Evolutionary conservation across 2,888 invertebrate genomes (phyloP), one percentile per base, ranked within the genome.

Genomic region (Thyatira batis): DNA sequence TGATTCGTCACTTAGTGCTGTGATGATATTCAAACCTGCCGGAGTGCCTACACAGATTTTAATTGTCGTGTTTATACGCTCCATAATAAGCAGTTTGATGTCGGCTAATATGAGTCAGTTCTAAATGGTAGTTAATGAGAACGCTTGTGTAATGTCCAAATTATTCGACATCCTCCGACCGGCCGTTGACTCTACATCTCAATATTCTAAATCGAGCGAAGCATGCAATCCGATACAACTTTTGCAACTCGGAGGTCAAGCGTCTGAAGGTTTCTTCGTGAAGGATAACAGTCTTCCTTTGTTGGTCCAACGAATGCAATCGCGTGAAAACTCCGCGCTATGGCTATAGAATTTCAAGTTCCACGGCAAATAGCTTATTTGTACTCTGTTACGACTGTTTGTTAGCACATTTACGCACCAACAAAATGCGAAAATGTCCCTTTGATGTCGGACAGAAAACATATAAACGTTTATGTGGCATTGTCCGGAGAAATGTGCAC

Each of bases 381-480:
- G 73, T 69, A 71, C 65, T 17, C 65, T 60, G 80, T 85, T 85
- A 88, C 82, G 85, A 84, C 83, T 80, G 66, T 84, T 87, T 87
- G 85, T 86, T 79, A 72, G 65, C 60, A 67, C 67, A 66, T 78
- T 84, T 76, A 82, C 69, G 73, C 74, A 64, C 67, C 60, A 67
- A 69, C 73, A 63, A 71, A 78, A 78, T 73, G 75, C 68, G 77
- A 81, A 80, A 86, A 87, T 79, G 78, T 77, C 80, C 76, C 78
- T 80, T 81, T 75, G 75, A 78, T 67, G 75, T 67, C 66, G 64
- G 69, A 69, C 73, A 79, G 78, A 78, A 80, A 45, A 76, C 75
- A 78, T 76, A 76, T 77, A 80, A 83, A 80, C 77, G 66, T 87
- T 89, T 89, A 89, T 89, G 87, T 81, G 58, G 80, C 76, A 88